A percentile compares a stretch with the other conserved stretches of the same genome.
Evolutionary conservation across 2,113 vertebrate species (phyloP).

Genomic region (Paracanthobrama guichenoti): DNA sequence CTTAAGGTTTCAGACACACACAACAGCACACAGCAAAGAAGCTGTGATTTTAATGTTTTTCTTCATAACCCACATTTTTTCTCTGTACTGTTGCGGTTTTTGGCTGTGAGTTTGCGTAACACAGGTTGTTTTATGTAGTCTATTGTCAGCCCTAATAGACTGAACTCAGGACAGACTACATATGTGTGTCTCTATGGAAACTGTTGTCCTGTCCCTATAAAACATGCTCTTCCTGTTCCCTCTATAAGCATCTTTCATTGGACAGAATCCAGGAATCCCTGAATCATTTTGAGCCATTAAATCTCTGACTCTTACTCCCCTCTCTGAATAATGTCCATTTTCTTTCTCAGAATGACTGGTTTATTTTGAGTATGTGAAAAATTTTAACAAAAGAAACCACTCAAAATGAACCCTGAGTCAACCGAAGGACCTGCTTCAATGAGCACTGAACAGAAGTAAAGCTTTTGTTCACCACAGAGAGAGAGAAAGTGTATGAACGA

Average conservation of each 20-base stretch:
- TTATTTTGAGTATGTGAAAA: neutral
- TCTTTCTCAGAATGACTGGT: neutral
- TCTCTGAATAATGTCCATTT: neutral
- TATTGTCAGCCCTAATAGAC: conserved; percentile 1
- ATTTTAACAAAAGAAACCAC: neutral
- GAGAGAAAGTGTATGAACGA: conserved; percentile 59
- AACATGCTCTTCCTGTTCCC: neutral
- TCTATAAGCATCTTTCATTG: conserved; percentile 9
- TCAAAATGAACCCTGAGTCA: neutral
- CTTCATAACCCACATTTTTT: neutral
- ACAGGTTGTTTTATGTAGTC: conserved; percentile 5
- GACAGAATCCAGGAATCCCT: neutral
- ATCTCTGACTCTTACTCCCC: neutral
- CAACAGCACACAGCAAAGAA: neutral
- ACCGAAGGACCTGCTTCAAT: neutral
- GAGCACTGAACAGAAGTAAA: conserved; percentile 24
- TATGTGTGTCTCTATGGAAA: conserved; percentile 33
- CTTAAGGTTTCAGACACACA: neutral
- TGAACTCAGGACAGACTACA: conserved; percentile 22
- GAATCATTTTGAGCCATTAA: neutral
- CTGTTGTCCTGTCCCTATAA: neutral
- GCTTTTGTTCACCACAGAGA: conserved; percentile 38
- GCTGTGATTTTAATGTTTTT: neutral
- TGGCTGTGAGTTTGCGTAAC: conserved; percentile 10
- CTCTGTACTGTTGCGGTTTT: neutral